Evolutionary conservation across 2,113 vertebrate genomes (phyloP).

Genomic region (Cyprinodon tularosa): DNA sequence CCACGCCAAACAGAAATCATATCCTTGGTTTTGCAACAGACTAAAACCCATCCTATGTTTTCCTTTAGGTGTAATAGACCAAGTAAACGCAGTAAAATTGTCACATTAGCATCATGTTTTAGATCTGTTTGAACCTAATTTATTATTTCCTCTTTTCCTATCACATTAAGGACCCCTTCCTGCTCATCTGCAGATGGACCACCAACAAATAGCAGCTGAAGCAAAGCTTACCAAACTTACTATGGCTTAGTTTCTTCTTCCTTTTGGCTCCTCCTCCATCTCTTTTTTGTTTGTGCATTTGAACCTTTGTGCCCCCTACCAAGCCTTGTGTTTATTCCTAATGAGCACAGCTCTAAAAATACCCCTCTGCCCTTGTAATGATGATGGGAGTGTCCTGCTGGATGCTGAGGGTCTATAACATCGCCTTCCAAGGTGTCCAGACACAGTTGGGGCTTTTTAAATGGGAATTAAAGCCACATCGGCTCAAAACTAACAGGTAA

Average conservation of each 20-base stretch:
- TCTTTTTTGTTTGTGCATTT: constrained; percentile 13
- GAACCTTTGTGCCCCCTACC: constrained; percentile 15
- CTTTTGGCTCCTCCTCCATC: not conserved
- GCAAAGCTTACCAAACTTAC: constrained; percentile 4
- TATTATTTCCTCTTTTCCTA: not conserved
- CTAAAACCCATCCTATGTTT: too few species aligned
- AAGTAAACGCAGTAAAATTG: not conserved
- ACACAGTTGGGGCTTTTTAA: constrained; percentile 37
- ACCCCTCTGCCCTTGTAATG: constrained; percentile 64
- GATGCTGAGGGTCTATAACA: constrained; percentile 75
- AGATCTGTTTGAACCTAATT: not conserved
- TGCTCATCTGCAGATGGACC: not conserved
- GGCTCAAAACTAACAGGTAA: constrained; percentile 19
- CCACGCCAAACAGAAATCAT: constrained; percentile 23
- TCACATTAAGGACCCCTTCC: not conserved
- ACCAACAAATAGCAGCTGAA: constrained; percentile 2
- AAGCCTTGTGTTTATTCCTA: constrained; percentile 42
- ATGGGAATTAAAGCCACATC: constrained; percentile 8
- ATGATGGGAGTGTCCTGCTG: constrained; percentile 68
- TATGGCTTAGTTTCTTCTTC: not conserved
- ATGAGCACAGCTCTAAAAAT: constrained; percentile 64
- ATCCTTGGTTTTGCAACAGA: not conserved
- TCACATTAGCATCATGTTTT: not conserved
- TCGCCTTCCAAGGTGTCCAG: constrained; percentile 24
- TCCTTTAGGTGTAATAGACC: constrained; percentile 29